Percentiles rank a stretch among this genome's conserved stretches.
Evolutionary conservation across 2,113 vertebrate genomes (phyloP).

Genomic region (Meriones unguiculatus): DNA sequence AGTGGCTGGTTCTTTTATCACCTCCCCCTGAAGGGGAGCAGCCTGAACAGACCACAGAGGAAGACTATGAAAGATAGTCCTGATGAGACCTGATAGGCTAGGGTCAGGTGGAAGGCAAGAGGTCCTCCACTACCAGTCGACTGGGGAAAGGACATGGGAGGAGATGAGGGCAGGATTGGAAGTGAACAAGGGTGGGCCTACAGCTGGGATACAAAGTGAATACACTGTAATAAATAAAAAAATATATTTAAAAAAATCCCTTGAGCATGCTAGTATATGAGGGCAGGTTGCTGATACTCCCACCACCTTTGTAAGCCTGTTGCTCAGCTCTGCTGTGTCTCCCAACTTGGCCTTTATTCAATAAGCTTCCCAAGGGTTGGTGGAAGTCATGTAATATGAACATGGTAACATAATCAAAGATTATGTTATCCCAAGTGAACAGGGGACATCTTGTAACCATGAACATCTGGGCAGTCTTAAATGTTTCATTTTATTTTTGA

Average conservation of each 20-base stretch:
- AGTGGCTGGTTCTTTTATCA: too few species aligned
- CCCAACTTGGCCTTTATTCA: not conserved
- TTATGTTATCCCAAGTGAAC: not conserved
- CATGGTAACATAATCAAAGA: not conserved
- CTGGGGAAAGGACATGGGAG: too few species aligned
- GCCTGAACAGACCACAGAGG: too few species aligned
- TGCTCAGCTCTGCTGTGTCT: not conserved
- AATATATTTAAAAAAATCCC: not conserved
- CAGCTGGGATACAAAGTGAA: too few species aligned
- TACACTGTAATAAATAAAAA: too few species aligned
- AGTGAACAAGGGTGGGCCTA: too few species aligned
- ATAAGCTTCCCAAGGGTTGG: not conserved
- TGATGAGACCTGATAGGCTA: too few species aligned
- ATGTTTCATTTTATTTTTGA: constrained; percentile 45
- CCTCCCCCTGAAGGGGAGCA: too few species aligned
- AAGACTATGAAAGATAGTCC: too few species aligned
- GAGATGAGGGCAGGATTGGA: too few species aligned
- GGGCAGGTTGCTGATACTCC: not conserved
- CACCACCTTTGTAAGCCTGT: not conserved
- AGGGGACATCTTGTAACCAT: not conserved
- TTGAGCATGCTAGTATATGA: not conserved
- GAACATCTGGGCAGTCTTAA: not conserved
- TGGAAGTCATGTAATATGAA: not conserved
- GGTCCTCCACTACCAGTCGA: too few species aligned
- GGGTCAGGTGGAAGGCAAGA: too few species aligned